Base-by-base conservation (phyloP, 1,140 invertebrate species). In the Eueides isabella region DNA sequence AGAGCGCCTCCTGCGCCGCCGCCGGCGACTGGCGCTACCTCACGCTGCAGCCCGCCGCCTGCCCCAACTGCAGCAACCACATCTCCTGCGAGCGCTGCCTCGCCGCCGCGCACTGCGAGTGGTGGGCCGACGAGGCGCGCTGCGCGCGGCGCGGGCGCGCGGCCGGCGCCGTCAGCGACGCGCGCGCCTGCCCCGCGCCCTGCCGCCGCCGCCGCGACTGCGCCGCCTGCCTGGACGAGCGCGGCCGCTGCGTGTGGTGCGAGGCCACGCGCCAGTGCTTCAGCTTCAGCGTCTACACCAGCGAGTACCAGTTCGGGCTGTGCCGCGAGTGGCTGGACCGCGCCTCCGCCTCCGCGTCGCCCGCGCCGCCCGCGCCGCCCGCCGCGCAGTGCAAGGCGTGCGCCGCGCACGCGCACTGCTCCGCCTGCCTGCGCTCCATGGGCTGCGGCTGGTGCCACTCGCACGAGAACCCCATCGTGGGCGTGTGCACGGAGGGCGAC, bases 391-490 rank as follows among this genome's bases (percentile, higher is more conserved):
- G 98, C 88, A 96, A 97, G 83, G 96, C 97, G 23, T 99, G 98
- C 86, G 94, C 95, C 12, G 93, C 95, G 3, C 96, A 97, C 81
- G 93, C 92, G 0, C 97, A 97, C 67, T 99, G 98, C 84, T 95
- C 96, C 1, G 94, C 95, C 0, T 99, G 98, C 85, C 87, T 99
- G 33, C 94, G 95, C 12, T 96, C 96, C 0, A 94, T 98, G 61
- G 96, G 97, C 67, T 99, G 98, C 92, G 98, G 98, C 7, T 99
- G 98, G 98, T 99, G 98, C 91, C 97, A 98, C 81, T 97, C 97
- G 78, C 89, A 95, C 5, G 95, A 96, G 66, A 98, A 99, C 93
- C 98, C 98, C 2, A 98, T 97, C 61, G 95, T 96, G 75, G 98
- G 98, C 9, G 88, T 94, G 14, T 97, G 97, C 77, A 96, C 97